Evolutionary conservation across 2,888 invertebrate species (phyloP), one percentile per base, ranked within the genome.

Genomic region (Eilema caniola): DNA sequence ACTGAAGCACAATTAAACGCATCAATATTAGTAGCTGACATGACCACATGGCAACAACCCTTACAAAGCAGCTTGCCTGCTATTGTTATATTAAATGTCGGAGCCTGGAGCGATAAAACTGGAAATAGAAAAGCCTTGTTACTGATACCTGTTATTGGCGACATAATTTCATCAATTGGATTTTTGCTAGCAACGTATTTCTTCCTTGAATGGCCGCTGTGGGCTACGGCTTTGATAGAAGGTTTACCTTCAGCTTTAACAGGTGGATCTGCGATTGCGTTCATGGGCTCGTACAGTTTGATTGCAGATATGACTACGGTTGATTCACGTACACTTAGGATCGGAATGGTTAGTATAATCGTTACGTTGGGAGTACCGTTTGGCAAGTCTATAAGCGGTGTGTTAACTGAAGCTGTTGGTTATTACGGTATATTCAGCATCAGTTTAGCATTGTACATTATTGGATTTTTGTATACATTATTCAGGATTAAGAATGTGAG

Each of bases 41-140:
- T 96, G 93, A 92, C 93, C 41, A 92, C 95, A 25, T 96, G 96
- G 95, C 95, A 94, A 81, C 91, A 93, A 20, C 93, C 96, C 0
- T 78, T 96, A 12, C 95, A 96, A 75, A 96, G 95, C 76, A 89
- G 95, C 33, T 83, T 96, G 57, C 96, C 96, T 33, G 95, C 96
- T 0, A 82, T 96, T n/a, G 87, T 96, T 0, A 95, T 96, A 65
- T 80, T 96, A 33, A 96, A 96, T 75, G 89, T 96, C 28, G 96
- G 96, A 7, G 96, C 96, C 0, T 96, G 96, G 96, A 96, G 96
- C 78, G 96, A 96, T 77, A 92, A 94, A 76, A 95, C 96, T 63
- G 96, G 96, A 12, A 94, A 95, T 70, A 91, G 96, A 75, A 96
- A 96, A 86, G 91, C 93, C 1, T 92, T 96, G 70, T 95, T 96